These are phyloP conservation scores for Chondrilla cf. caribensis DNA, from an alignment of 37 sponge, comb jelly and placozoan genomes.

Conservation along the genomic window DNA sequence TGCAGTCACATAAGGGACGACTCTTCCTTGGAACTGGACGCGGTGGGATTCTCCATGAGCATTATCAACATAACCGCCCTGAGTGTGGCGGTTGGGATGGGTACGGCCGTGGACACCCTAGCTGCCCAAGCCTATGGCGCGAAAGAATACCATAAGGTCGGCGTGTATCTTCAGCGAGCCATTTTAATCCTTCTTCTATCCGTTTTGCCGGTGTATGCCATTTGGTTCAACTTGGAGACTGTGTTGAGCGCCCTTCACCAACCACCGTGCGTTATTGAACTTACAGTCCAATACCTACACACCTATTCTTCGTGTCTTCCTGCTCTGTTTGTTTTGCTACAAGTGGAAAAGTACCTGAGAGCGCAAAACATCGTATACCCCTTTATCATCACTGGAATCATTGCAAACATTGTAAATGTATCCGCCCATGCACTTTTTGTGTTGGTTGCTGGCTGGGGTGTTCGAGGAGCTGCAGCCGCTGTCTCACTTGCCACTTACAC, in stretches of 20 bases:
- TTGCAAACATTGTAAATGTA: neutral
- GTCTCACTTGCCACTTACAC: neutral
- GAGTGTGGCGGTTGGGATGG: neutral
- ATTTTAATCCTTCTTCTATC: slow-evolving; percentile 25
- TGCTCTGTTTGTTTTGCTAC: slow-evolving; percentile 3
- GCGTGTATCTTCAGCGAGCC: slow-evolving; percentile 59
- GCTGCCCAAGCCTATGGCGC: slow-evolving; percentile 49
- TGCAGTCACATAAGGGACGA: slow-evolving; percentile 42
- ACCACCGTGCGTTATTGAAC: slow-evolving; percentile 45
- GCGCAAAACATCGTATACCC: slow-evolving; percentile 22
- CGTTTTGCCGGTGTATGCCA: slow-evolving; percentile 19
- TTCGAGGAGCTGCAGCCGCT: slow-evolving; percentile 28
- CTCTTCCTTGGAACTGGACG: slow-evolving; percentile 27
- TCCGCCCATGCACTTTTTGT: slow-evolving; percentile 19
- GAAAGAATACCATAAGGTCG: slow-evolving; percentile 61
- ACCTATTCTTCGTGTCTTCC: neutral
- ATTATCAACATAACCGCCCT: slow-evolving; percentile 2
- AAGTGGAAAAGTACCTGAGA: slow-evolving; percentile 57
- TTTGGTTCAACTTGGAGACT: slow-evolving; percentile 66
- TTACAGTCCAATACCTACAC: slow-evolving; percentile 1
- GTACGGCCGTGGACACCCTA: slow-evolving; percentile 5
- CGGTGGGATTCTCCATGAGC: slow-evolving; percentile 17
- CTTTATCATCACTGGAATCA: neutral
- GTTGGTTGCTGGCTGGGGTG: neutral
- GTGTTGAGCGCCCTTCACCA: slow-evolving; percentile 44